Evolutionary conservation across 2,113 vertebrate genomes (phyloP).

Genomic region (Platysteira castanea): DNA sequence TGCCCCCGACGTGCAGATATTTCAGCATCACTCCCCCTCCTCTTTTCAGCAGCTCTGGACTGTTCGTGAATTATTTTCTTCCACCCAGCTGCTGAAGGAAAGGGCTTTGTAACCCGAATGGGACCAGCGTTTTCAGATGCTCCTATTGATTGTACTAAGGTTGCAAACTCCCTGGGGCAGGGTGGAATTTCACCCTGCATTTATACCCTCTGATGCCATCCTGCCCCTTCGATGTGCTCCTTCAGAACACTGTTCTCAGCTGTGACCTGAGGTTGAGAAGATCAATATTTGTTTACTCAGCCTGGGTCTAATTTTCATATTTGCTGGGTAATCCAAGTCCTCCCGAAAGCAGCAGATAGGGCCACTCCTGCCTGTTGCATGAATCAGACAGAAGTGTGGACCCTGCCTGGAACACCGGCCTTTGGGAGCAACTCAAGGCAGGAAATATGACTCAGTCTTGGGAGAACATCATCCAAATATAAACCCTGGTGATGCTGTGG

Average conservation of each 20-base stretch:
- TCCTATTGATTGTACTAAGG: background rate
- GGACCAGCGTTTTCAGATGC: background rate
- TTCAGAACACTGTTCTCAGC: background rate
- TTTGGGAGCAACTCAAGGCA: background rate
- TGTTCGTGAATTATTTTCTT: background rate
- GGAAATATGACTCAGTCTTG: background rate
- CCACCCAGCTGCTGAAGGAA: background rate
- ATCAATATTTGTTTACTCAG: slow-evolving; percentile 40
- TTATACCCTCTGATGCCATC: background rate
- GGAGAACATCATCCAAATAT: background rate
- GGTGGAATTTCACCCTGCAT: background rate
- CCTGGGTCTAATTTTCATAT: background rate
- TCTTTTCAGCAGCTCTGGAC: background rate
- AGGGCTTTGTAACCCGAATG: background rate
- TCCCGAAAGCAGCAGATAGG: background rate
- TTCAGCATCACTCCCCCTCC: background rate
- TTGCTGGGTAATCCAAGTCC: background rate
- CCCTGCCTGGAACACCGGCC: background rate
- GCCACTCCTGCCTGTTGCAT: background rate
- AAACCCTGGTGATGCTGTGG: background rate
- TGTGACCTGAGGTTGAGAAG: background rate
- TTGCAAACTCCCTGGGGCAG: background rate
- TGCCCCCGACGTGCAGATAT: background rate
- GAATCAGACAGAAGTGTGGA: background rate
- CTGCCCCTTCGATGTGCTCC: background rate